phyloP scores from a whole-genome alignment of 2,797 vertebrate genomes.

The Sardinella longiceps region DNA sequence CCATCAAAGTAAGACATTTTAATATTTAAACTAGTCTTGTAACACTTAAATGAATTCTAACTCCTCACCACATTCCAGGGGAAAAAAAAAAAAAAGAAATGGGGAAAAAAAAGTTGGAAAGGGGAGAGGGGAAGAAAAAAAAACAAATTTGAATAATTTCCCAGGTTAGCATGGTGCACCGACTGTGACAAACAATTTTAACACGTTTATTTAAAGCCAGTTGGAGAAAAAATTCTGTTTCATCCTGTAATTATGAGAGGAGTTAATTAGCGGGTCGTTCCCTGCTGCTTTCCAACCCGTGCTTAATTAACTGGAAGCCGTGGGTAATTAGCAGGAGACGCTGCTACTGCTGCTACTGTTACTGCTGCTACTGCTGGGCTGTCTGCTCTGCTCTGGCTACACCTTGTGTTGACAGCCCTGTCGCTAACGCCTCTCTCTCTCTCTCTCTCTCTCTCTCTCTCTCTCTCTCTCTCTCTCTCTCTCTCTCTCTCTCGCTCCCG shows the following conservation, averaged over 20 bases:
- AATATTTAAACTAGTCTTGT: not conserved
- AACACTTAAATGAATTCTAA: not conserved
- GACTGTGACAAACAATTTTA: slow-evolving; percentile 49
- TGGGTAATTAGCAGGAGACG: slow-evolving; percentile 85
- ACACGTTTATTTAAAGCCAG: slow-evolving; percentile 77
- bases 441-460: too few species aligned
- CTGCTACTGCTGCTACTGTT: too few species aligned
- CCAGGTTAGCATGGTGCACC: not conserved
- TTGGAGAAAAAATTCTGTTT: slow-evolving; percentile 78
- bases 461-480: too few species aligned
- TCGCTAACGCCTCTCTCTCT: not conserved
- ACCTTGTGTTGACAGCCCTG: slow-evolving; percentile 74
- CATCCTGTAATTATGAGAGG: slow-evolving; percentile 83
- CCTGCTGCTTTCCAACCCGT: slow-evolving; percentile 83
- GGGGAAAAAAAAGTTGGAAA: not conserved
- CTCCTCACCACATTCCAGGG: not conserved
- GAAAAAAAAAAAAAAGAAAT: not conserved
- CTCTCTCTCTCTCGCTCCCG: too few species aligned
- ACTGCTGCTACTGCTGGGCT: slow-evolving; percentile 78
- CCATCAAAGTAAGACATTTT: not conserved
- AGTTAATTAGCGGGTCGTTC: slow-evolving; percentile 83
- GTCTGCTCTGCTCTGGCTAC: slow-evolving; percentile 74
- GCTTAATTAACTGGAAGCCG: slow-evolving; percentile 88
- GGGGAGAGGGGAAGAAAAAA: not conserved
- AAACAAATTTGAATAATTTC: slow-evolving; percentile 26